Evolutionary conservation across 2,113 vertebrate genomes (phyloP), one percentile per base, ranked within the genome.

Genomic region (Gobius niger): DNA sequence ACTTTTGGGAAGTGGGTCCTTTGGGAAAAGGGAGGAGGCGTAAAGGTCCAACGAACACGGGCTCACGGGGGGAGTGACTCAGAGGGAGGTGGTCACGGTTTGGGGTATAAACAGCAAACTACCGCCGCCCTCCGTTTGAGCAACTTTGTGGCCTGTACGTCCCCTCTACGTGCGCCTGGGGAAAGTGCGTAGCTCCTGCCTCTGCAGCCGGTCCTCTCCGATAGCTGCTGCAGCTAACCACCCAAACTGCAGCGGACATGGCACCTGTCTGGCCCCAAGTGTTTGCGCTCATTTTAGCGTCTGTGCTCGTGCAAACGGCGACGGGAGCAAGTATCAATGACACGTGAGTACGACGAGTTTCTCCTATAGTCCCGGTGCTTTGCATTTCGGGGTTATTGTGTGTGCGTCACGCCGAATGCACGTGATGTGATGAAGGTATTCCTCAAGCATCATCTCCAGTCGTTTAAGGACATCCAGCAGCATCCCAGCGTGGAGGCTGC

Each of bases 1-100:
- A 68, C 72, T 77, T 81, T 81, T 67, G 76, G 81, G 70, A 80
- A 82, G 63, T 68, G 47, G 6, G 66, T 53, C 47, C 40, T 19
- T 47, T 0, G 75, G 72, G 63, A 78, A 67, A 11, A 71, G 84
- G 85, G 80, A 80, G 85, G 87, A 74, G 84, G 74, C 76, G 79
- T 57, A 51, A 24, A 76, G 62, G 15, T 73, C 80, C 82, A 82
- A 73, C 76, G 65, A 49, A 70, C 44, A 63, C 59, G 7, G 74
- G 65, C 46, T 67, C 44, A 63, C 59, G 7, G 72, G 76, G 83
- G 80, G 87, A 76, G 85, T 79, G 83, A 83, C 81, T 67, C 11
- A 10, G 1, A 13, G 73, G 79, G 78, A 47, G 73, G 60, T 40
- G 68, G 80, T 12, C 34, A 46, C 52, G 66, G 49, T 47, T 63